A percentile compares a stretch with the other conserved stretches of the same genome.
These are phyloP conservation scores for Nansenia antarctica DNA, from an alignment of 2,113 vertebrate species.

Conservation along the genomic window DNA sequence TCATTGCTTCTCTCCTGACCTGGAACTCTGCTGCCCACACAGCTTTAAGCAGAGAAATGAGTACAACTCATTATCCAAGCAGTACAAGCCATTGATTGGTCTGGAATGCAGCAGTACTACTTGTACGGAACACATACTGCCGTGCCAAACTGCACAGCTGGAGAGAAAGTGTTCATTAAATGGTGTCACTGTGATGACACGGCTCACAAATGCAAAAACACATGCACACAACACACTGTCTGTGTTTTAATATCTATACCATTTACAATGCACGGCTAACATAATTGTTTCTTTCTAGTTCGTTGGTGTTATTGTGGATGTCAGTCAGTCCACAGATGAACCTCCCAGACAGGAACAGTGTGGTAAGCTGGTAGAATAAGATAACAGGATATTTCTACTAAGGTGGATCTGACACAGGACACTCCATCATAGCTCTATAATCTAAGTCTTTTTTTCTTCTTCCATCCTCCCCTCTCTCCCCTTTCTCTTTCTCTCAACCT, in stretches of 20 bases:
- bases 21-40: not conserved
- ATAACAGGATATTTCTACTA: conserved; percentile 34
- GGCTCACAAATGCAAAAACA: not conserved
- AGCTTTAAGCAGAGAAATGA: not conserved
- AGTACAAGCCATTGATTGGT: not conserved
- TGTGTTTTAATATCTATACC: no score
- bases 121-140: not conserved
- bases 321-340: no score
- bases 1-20: not conserved
- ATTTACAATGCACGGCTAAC: no score
- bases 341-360: not conserved
- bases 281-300: no score
- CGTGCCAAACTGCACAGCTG: not conserved
- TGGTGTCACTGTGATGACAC: not conserved
- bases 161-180: not conserved
- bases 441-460: conserved; percentile 23
- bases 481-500: not conserved
- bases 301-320: no score
- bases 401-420: conserved; percentile 19
- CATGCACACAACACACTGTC: not conserved
- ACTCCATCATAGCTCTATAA: conserved; percentile 30
- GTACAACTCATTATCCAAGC: not conserved
- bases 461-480: not conserved
- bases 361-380: not conserved
- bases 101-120: no score